phyloP scores from a whole-genome alignment of 2,797 vertebrate species.

The Acanthopagrus latus region DNA sequence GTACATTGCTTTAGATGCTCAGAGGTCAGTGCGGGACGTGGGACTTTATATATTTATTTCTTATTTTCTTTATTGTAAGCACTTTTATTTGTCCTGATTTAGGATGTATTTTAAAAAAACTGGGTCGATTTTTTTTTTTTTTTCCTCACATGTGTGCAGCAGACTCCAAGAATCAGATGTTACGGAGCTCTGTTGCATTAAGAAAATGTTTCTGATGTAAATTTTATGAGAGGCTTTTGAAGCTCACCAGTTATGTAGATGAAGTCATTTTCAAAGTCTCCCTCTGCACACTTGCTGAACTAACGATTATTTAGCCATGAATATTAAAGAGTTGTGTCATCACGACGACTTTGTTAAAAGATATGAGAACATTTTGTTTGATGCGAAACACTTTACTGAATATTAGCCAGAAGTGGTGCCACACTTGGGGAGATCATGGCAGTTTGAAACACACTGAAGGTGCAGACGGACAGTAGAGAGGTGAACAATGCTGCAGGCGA shows the following conservation, averaged over 20 bases:
- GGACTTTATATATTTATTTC: too few species aligned
- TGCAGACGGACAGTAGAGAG: constrained; percentile 11
- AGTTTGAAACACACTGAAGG: constrained; percentile 2
- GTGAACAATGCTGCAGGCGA: constrained; percentile 19
- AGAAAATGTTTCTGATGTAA: constrained; percentile 30
- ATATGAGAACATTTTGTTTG: background rate
- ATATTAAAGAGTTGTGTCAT: constrained; percentile 13
- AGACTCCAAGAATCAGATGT: background rate
- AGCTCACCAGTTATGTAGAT: constrained; percentile 30
- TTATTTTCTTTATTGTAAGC: background rate
- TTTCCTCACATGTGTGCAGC: background rate
- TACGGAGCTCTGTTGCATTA: background rate
- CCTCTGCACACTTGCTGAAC: constrained; percentile 13
- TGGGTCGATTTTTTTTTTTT: background rate
- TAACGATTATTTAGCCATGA: constrained; percentile 11
- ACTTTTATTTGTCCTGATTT: constrained; percentile 13
- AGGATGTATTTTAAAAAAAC: background rate
- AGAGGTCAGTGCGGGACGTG: constrained; percentile 21
- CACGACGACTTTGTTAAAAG: background rate
- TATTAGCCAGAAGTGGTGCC: background rate
- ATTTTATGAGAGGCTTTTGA: constrained; percentile 52
- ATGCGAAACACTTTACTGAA: background rate
- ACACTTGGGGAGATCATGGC: background rate
- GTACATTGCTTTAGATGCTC: constrained; percentile 31
- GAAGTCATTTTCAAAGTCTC: constrained; percentile 9